Evolutionary conservation across 2,113 vertebrate species (phyloP), one percentile per base, ranked within the genome.

Genomic region (Hippocampus guttulatus): DNA sequence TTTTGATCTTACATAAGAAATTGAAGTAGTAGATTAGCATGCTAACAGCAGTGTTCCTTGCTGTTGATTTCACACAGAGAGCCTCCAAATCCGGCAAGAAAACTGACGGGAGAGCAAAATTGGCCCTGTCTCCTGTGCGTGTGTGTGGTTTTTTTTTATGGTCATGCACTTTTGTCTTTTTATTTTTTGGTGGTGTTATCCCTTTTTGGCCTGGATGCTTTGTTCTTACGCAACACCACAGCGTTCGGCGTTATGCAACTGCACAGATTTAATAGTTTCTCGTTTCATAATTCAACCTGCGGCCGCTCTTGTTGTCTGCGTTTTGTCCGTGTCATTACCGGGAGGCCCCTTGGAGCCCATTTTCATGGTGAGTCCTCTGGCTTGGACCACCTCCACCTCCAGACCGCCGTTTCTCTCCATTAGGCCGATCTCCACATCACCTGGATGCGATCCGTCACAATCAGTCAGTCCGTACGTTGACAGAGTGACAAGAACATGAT

Each of bases 371-470:
- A 99, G 91, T 75, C 97, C 95, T 81, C 97, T 91, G 47, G 97
- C 97, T 86, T 99, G 96, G 83, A 99, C 94, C 38, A 99, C 96
- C 87, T 99, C 97, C 86, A 99, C 97, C 91, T 99, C 97, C 52
- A 99, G 92, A 73, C 95, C 94, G 0, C 97, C 97, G 0, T 96
- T 98, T 76, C 96, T 92, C 79, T 98, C 96, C 91, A 95, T 91
- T 78, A 99, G 89, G 9, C 96, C 96, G 0, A 99, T 96, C 87
- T 99, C 96, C 76, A 99, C 93, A 0, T 99, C 97, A 65, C 97
- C 97, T 99, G 87, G 20, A 76, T 5, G 74, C 1, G 66, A 54
- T 72, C 73, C 20, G 47, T 45, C 5, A 15, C 63, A 25, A 3
- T 40, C 60, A 21, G 8, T 40, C 60, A 38, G 6, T 38, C 12